Evolutionary conservation across 1,140 invertebrate species (phyloP), one percentile per base, ranked within the genome.

Genomic region (Scaptodrosophila lebanonensis): DNA sequence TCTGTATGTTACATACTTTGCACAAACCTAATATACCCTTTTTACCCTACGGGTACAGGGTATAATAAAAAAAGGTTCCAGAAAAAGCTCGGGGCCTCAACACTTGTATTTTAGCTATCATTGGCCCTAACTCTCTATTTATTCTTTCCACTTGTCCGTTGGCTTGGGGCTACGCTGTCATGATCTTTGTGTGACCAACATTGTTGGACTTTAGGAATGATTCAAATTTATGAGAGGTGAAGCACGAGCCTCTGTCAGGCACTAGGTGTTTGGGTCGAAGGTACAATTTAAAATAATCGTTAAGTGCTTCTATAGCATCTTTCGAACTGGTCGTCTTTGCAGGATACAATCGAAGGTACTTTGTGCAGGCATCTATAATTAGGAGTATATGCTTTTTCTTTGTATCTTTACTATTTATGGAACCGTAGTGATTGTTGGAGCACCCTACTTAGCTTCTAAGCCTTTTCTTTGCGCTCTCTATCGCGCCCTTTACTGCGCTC

Each of bases 361-460:
- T 65, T 22, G 53, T 65, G n/a, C 83, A 84, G 33, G 84, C 67
- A 48, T 87, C 61, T 32, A 87, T 88, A 0, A 89, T 39, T 0
- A 87, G 85, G 45, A 89, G 87, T 1, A 85, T 84, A 57, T 89
- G 88, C 48, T 77, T 82, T 76, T 88, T 87, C n/a, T n/a, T n/a
- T n/a, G n/a, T n/a, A n/a, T n/a, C n/a, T n/a, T n/a, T n/a, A n/a
- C n/a, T n/a, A n/a, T n/a, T n/a, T n/a, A n/a, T n/a, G n/a, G n/a
- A n/a, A n/a, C n/a, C n/a, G n/a, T n/a, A n/a, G n/a, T n/a, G n/a
- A n/a, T n/a, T n/a, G n/a, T n/a, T n/a, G n/a, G n/a, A n/a, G n/a
- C n/a, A n/a, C n/a, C n/a, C n/a, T n/a, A n/a, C n/a, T n/a, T n/a
- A n/a, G n/a, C n/a, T n/a, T n/a, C n/a, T n/a, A n/a, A n/a, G n/a